A percentile compares a stretch with the other conserved stretches of the same genome.
Conservation (phyloP, 2,888 invertebrate species). For the Drosophila pullipes region DNA sequence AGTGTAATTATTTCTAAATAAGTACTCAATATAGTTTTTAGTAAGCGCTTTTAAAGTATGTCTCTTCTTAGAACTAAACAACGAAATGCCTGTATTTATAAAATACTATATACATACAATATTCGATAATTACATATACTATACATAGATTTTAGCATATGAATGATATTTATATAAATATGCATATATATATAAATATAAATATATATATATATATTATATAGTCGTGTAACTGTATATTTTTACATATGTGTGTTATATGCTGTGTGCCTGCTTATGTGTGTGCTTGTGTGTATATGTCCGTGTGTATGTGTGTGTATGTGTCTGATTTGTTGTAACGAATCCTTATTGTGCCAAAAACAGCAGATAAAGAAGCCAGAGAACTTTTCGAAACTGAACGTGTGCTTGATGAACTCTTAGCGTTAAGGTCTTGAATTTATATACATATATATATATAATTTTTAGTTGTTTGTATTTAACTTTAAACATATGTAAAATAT, state of each 20-base stretch:
- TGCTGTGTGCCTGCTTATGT: slow-evolving; percentile 34
- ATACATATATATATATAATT: slow-evolving; percentile 6
- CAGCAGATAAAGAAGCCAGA: slow-evolving; percentile 36
- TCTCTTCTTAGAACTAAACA: slow-evolving; percentile 56
- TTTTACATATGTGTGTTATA: slow-evolving; percentile 31
- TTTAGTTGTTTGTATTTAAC: slow-evolving; percentile 45
- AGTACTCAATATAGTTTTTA: slow-evolving; percentile 58
- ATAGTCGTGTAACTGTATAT: slow-evolving; percentile 66
- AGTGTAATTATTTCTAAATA: slow-evolving; percentile 35
- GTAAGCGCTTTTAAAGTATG: slow-evolving; percentile 74
- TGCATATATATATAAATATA: slow-evolving; percentile 16
- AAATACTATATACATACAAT: slow-evolving; percentile 51
- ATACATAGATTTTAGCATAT: slow-evolving; percentile 44
- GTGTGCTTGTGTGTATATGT: slow-evolving; percentile 17
- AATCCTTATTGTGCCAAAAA: slow-evolving; percentile 82
- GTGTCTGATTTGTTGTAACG: slow-evolving; percentile 51
- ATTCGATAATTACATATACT: slow-evolving; percentile 23
- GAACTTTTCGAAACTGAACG: slow-evolving; percentile 49
- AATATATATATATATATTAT: slow-evolving; percentile 49
- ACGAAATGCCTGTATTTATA: slow-evolving; percentile 78
- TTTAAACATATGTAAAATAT: slow-evolving; percentile 48
- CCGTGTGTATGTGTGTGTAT: slow-evolving; percentile 30
- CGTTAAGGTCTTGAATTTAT: slow-evolving; percentile 62
- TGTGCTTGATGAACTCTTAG: slow-evolving; percentile 65
- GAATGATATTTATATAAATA: slow-evolving; percentile 48